Conservation (phyloP, 2,113 vertebrate genomes). For the Chloebia gouldiae region DNA sequence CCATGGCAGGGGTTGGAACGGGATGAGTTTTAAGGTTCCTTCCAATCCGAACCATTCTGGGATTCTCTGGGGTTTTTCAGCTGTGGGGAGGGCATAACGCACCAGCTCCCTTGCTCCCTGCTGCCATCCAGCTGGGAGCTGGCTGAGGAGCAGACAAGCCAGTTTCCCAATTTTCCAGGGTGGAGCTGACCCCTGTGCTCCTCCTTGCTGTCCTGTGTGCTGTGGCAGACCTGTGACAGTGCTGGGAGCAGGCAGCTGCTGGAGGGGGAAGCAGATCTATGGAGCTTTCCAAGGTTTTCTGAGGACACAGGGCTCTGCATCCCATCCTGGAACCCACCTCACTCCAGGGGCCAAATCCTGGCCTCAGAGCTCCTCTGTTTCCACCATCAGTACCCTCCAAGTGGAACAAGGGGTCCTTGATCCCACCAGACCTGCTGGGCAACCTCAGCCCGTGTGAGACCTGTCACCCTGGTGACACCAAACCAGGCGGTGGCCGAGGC, state of each 20-base stretch:
- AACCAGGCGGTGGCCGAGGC: rapidly evolving
- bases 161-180: background rate
- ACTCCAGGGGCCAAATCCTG: background rate
- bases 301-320: background rate
- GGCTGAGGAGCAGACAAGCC: background rate
- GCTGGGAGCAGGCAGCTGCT: background rate
- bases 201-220: background rate
- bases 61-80: background rate
- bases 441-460: background rate
- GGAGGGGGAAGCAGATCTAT: background rate
- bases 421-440: background rate
- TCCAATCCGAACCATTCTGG: background rate
- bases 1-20: background rate
- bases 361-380: background rate
- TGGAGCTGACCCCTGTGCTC: background rate
- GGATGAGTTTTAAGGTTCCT: background rate
- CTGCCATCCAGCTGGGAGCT: background rate
- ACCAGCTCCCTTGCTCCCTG: background rate
- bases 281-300: background rate
- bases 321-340: background rate
- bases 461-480: background rate
- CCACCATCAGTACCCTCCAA: background rate
- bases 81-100: background rate
- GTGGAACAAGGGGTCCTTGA: background rate
- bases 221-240: background rate